Evolutionary conservation across 2,797 vertebrate genomes (phyloP), one percentile per base, ranked within the genome.

Genomic region (Clarias platycephalus): DNA sequence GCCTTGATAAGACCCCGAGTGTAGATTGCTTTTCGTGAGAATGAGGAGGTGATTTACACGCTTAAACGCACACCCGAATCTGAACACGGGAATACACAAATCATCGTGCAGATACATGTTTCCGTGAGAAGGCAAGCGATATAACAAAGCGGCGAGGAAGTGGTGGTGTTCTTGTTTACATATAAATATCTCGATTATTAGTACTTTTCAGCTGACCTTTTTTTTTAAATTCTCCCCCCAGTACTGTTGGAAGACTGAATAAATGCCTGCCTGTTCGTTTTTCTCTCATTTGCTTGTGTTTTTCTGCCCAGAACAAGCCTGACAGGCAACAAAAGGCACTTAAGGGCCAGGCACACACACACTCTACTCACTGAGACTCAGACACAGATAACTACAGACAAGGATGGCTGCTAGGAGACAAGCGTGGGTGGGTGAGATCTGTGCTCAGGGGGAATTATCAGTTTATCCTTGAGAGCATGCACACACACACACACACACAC

Each of bases 371-470:
- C 81, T 71, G 60, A 87, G 72, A 85, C 75, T 67, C 86, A 84
- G 74, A 85, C 74, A 87, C 57, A 85, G 83, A 87, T 74, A 87
- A 85, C 82, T 81, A 86, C 85, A 86, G 82, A 86, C 86, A 87
- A 87, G 83, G 80, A 84, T 82, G 87, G 80, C 85, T 86, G 76
- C 85, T 86, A 86, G 53, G 85, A 86, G 86, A 87, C 86, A 82
- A 87, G 79, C 71, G 86, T 87, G 80, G 83, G 86, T 49, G 86
- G 80, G 83, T 86, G 85, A 86, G 82, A 86, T 78, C 78, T 84
- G 84, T 74, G 84, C 87, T 85, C 85, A 60, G 76, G 70, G 81
- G 70, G 80, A 86, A 81, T 88, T 80, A 85, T 85, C 83, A 80
- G 80, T 81, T 88, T 86, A 86, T 88, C 75, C 83, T 68, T 84